Evolutionary conservation across 2,113 vertebrate genomes (phyloP), one percentile per base, ranked within the genome.

Genomic region (Mandrillus leucophaeus): DNA sequence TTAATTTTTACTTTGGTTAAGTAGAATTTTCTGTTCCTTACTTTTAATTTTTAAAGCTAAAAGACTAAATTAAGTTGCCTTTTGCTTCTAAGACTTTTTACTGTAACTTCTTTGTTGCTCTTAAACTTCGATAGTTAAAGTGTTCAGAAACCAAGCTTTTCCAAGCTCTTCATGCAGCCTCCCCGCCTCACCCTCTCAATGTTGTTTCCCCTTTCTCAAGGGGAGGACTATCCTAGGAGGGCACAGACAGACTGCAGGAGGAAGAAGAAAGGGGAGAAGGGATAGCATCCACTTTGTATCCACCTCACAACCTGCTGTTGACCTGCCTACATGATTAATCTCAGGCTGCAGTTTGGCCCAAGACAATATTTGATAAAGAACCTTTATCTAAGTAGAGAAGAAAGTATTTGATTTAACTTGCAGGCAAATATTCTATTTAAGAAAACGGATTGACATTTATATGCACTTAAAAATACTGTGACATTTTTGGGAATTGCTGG

Each of bases 401-500:
- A 89, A 93, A 88, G 50, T 10, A 38, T n/a, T 93, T 85, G 30
- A 38, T 90, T 90, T 72, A 95, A 96, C 87, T 50, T 84, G 55
- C 52, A 97, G 72, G 85, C 55, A 96, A 93, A 95, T 94, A 89
- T 76, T 78, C 92, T 85, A 43, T 66, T 96, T 91, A 87, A 88
- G 75, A 95, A 90, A 97, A 86, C 66, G 94, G 66, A 90, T 68
- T 17, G 68, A 91, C 83, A 92, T 97, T 97, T 96, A 78, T 73
- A 87, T 45, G 55, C 25, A 90, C 93, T 97, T 92, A 87, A 90
- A 98, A 97, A 96, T 90, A 78, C 85, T 89, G 59, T 97, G 96
- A 92, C 80, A 92, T 97, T 98, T 97, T 81, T 5, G 86, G 93
- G 93, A 97, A 96, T 70, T 76, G 43, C 45, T 91, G 83, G 76